Conservation (phyloP, 2,888 invertebrate genomes). For the Tetranychus piercei region DNA sequence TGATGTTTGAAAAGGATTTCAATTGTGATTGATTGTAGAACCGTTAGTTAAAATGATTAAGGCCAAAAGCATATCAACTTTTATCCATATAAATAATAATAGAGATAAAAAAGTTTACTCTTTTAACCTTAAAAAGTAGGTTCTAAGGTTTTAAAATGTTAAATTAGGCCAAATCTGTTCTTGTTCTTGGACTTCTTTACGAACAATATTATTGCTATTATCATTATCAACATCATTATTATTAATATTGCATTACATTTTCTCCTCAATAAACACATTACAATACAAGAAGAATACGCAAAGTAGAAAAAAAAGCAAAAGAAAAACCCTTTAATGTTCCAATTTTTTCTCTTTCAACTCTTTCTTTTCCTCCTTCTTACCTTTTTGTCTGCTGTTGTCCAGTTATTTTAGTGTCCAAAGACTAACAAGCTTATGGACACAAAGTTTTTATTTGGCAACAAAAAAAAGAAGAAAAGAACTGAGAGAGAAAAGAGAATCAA, state of each 20-base stretch:
- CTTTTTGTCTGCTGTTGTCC: background rate
- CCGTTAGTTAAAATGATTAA: background rate
- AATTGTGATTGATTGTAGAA: background rate
- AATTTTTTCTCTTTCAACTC: background rate
- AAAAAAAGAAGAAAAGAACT: no score
- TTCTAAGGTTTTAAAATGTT: background rate
- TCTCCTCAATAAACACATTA: no score
- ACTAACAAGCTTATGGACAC: no score
- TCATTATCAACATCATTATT: background rate
- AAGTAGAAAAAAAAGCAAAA: background rate
- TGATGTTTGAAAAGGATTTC: background rate
- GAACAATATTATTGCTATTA: background rate
- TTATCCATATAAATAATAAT: background rate
- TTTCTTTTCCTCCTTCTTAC: no score
- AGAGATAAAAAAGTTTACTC: background rate
- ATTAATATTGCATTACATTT: no score
- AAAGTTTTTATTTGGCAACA: no score
- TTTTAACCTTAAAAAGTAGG: background rate
- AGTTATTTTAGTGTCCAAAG: no score
- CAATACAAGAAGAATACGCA: no score
- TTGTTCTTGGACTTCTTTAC: background rate
- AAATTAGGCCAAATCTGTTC: background rate
- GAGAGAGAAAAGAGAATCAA: no score
- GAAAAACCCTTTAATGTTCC: background rate
- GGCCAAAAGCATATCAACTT: background rate